Base-by-base conservation (phyloP, 1,140 invertebrate genomes). In the Euglossa dilemma region DNA sequence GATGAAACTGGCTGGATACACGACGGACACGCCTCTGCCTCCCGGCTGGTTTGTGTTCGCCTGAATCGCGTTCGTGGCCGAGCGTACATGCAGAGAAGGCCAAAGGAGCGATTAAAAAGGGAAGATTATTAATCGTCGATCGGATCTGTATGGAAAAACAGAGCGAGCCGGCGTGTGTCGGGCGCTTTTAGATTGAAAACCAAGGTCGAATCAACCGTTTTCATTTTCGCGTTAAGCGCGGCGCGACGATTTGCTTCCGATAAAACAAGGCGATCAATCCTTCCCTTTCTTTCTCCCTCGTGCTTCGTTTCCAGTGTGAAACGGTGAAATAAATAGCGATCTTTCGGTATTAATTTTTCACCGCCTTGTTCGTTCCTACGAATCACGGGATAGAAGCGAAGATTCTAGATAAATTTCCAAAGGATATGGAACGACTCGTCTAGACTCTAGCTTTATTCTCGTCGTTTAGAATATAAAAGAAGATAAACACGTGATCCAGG, bases 111-210 rank as follows among this genome's bases (percentile, higher is more conserved):
- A 63, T 75, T 45, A 64, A 81, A 81, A 75, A 47, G 61, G 71
- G 61, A 66, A 81, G 70, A 81, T 74, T 81, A 81, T 81, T 81
- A 81, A 75, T 81, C 61, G 61, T 64, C 50, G 56, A 63, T 52
- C 78, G 78, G 78, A 45, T 50, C 16, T 74, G 70, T 50, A 75
- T 47, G 79, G 79, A 75, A 54, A 28, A 36, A 59, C 56, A n/a
- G 4, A 52, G 63, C 20, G 25, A 72, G 8, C n/a, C 6, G 45
- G 14, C 14, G n/a, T 18, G 67, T 47, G 25, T 23, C 54, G 25
- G 25, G 45, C 45, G n/a, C 12, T 80, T 74, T 81, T 56, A 75
- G 36, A 81, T 81, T 81, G 79, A 18, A 81, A 64, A 56, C 59
- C 59, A 50, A 64, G 50, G 79, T 75, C 63, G 52, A 75, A 75